Conservation (phyloP, 2,113 vertebrate species). For the Psophia crepitans region DNA sequence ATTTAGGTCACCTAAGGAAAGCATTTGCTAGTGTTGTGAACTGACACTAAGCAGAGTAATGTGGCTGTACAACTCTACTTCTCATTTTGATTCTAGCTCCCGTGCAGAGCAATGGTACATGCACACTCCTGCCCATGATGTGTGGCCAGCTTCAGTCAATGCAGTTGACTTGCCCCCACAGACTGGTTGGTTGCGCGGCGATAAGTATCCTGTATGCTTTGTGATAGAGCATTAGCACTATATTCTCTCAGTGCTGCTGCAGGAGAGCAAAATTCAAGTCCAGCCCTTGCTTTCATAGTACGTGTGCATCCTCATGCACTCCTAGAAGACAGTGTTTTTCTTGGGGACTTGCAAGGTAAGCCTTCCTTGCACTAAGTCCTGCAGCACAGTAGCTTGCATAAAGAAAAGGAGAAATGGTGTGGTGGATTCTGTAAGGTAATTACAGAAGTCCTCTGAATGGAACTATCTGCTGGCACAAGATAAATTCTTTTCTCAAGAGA, state of each 20-base stretch:
- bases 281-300: not conserved
- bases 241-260: not conserved
- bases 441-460: not conserved
- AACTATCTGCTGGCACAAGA: not conserved
- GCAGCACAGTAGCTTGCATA: not conserved
- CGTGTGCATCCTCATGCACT: not conserved
- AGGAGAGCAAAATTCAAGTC: not conserved
- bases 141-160: not conserved
- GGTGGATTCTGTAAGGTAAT: not conserved
- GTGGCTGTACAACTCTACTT: not conserved
- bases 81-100: not conserved
- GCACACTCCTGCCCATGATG: not conserved
- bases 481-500: constrained; percentile 14
- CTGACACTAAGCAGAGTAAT: not conserved
- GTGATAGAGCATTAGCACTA: not conserved
- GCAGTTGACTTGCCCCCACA: not conserved
- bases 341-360: not conserved
- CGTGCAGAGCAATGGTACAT: not conserved
- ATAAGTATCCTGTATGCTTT: not conserved
- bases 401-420: not conserved
- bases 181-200: not conserved
- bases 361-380: not conserved
- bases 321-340: not conserved
- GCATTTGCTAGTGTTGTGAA: not conserved
- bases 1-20: not conserved